A percentile compares a stretch with the other conserved stretches of the same genome.
Conservation (phyloP, 2,888 invertebrate genomes). For the Chrysina gloriosa region DNA sequence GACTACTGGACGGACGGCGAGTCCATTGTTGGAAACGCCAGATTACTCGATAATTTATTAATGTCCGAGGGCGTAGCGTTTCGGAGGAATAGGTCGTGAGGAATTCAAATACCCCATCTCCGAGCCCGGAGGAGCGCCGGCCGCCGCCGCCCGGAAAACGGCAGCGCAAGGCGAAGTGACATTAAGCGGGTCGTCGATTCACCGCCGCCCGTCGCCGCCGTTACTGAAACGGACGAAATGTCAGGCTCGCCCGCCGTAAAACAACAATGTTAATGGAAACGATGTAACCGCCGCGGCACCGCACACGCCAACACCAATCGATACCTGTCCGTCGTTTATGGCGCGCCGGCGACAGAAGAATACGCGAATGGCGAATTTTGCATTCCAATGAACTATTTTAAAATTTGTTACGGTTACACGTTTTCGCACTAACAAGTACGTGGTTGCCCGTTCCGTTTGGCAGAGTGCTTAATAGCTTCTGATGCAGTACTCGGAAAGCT, state of each 20-base stretch:
- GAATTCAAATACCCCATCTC: constrained; percentile 19
- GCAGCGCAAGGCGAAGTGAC: constrained; percentile 35
- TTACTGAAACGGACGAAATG: constrained; percentile 20
- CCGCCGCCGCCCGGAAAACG: constrained; percentile 14
- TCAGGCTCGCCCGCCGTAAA: constrained; percentile 17
- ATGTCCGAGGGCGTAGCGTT: constrained; percentile 6
- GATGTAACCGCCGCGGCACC: neutral
- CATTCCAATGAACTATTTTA: neutral
- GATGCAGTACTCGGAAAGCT: too few relatives aligned
- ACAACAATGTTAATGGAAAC: constrained; percentile 25
- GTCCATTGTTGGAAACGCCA: constrained; percentile 28
- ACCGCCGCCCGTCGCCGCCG: neutral
- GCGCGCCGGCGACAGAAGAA: neutral
- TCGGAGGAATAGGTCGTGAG: neutral
- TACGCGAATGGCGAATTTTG: constrained; percentile 20
- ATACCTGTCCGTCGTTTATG: neutral
- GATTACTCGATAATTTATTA: constrained; percentile 33
- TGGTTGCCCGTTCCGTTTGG: too few relatives aligned
- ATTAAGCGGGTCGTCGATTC: constrained; percentile 25
- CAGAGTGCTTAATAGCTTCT: too few relatives aligned
- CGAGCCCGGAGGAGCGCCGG: constrained; percentile 2
- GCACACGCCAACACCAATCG: constrained; percentile 9
- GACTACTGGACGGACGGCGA: neutral
- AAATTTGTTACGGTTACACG: neutral
- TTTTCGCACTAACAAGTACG: neutral